phyloP scores from a whole-genome alignment of 2,888 invertebrate species.

The Helicoverpa assulta region DNA sequence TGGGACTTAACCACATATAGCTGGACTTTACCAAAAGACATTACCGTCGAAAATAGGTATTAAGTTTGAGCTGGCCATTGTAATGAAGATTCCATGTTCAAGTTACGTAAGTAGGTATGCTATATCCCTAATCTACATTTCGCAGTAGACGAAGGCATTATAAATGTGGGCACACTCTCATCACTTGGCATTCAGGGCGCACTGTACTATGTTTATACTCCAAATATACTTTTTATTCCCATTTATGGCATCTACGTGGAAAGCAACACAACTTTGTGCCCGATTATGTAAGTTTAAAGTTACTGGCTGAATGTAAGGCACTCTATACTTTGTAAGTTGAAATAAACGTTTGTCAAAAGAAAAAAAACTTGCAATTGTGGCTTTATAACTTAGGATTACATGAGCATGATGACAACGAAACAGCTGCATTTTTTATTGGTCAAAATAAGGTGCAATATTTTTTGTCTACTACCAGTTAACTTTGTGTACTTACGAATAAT shows the following conservation, averaged over 20 bases:
- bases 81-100: background rate
- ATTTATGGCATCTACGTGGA: constrained; percentile 56
- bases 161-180: constrained; percentile 38
- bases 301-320: constrained; percentile 14
- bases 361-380: background rate
- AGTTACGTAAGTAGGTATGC: constrained; percentile 29
- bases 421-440: no score
- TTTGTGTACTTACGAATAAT: no score
- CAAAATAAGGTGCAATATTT: no score
- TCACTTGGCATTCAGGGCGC: constrained; percentile 50
- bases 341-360: background rate
- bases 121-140: constrained; percentile 33
- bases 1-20: no score
- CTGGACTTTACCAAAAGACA: no score
- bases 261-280: constrained; percentile 23
- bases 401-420: no score
- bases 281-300: constrained; percentile 47
- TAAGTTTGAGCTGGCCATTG: background rate
- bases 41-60: background rate
- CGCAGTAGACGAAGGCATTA: constrained; percentile 32
- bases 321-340: constrained; percentile 13
- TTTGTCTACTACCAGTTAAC: no score
- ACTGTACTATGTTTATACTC: constrained; percentile 44
- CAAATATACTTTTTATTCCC: constrained; percentile 57
- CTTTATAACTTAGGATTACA: no score